A percentile compares a stretch with the other conserved stretches of the same genome.
phyloP scores from a whole-genome alignment of 2,797 vertebrate species.

The Melopsittacus undulatus region DNA sequence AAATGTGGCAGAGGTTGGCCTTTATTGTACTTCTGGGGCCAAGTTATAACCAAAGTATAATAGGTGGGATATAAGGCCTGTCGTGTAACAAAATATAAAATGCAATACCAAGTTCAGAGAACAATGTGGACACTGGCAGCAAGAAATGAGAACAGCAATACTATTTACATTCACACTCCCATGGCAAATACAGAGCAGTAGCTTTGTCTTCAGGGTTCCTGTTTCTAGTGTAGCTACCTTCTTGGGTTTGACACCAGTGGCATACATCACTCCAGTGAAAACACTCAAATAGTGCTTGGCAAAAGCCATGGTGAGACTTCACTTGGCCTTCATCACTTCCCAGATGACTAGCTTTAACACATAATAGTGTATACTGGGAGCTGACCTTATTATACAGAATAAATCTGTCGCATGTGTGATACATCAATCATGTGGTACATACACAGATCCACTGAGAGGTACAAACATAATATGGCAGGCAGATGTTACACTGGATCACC shows the following conservation, averaged over 20 bases:
- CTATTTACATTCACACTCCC: neutral
- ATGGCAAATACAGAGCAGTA: neutral
- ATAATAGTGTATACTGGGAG: neutral
- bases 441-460: neutral
- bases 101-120: neutral
- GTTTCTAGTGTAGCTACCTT: neutral
- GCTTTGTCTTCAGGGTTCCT: neutral
- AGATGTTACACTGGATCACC: neutral
- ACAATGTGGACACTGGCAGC: neutral
- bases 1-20: neutral
- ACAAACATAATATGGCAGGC: conserved; percentile 8
- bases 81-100: neutral
- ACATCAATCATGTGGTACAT: neutral
- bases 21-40: neutral
- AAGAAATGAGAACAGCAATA: neutral
- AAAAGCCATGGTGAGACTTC: neutral
- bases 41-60: neutral
- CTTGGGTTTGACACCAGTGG: neutral
- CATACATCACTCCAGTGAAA: neutral
- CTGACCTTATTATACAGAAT: neutral
- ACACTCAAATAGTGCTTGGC: neutral
- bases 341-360: neutral
- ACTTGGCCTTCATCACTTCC: neutral
- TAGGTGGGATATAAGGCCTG: neutral
- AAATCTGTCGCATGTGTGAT: neutral